Base-by-base conservation (phyloP, 2,888 invertebrate species). In the Polyploca ridens region DNA sequence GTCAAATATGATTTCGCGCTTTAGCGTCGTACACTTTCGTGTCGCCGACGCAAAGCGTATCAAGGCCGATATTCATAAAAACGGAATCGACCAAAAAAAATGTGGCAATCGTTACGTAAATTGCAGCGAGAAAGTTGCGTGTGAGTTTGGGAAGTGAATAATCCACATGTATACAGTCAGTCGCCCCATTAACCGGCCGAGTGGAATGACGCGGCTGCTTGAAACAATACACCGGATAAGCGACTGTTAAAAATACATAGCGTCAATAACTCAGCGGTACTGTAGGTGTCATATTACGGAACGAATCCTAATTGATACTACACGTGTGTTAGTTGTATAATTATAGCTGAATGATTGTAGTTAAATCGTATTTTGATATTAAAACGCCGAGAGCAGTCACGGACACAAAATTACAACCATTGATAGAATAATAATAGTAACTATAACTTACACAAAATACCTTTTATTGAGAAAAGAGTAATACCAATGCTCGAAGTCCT, bases 71-170 rank as follows among this genome's bases (percentile, higher is more conserved):
- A 80, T 80, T 54, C 80, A 84, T 84, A 83, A 84, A 84, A 82
- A 82, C 79, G 82, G 86, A 86, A 82, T 88, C 80, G 82, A 78
- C 82, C 66, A 82, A 82, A 85, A 81, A 54, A 86, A 87, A 75
- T 85, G 82, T 85, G 82, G 85, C 86, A 88, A 88, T 76, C 59
- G 73, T 90, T 90, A 85, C 86, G 85, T 86, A 87, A 90, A 67
- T 60, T 61, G 44, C 46, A 70, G 65, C 77, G 86, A 82, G 88
- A 89, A 90, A 89, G 90, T 85, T 81, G 83, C 82, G 85, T 84
- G 84, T 83, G 83, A 84, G 79, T 78, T 82, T 75, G 74, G 74
- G 77, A 80, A 71, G 69, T 72, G 75, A 69, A 75, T 67, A 71
- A 70, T 71, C 77, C 76, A 72, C 60, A 33, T n/a, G n/a, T n/a